phyloP scores from a whole-genome alignment of 2,113 vertebrate species.

The Zosterops borbonicus region DNA sequence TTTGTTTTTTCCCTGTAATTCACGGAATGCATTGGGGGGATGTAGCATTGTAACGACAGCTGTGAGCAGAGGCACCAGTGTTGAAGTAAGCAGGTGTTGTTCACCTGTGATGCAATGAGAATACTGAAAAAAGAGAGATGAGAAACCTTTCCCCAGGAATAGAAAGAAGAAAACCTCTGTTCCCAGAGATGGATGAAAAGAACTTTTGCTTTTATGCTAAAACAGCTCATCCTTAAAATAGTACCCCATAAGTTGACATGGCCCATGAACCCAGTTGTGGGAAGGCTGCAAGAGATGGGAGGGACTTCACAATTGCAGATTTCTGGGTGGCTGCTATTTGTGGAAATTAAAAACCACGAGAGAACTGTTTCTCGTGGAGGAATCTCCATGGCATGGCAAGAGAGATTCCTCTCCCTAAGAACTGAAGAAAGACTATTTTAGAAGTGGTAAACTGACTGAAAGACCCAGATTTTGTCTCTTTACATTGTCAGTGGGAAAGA shows the following conservation, averaged over 20 bases:
- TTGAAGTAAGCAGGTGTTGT: background rate
- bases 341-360: background rate
- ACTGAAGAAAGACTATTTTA: background rate
- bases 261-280: background rate
- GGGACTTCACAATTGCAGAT: background rate
- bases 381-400: background rate
- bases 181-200: background rate
- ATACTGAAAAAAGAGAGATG: background rate
- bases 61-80: background rate
- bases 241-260: background rate
- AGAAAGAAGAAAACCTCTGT: background rate
- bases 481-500: background rate
- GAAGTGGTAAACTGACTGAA: background rate
- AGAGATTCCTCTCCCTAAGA: background rate
- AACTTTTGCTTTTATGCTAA: background rate
- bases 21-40: background rate
- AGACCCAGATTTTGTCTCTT: background rate
- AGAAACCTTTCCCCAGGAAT: background rate
- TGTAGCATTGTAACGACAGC: background rate
- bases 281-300: background rate
- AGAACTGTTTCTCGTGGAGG: background rate
- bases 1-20: background rate
- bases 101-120: background rate
- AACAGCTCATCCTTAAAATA: background rate
- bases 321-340: rapidly evolving